Evolutionary conservation across 1,140 invertebrate genomes (phyloP), one percentile per base, ranked within the genome.

Genomic region (Brachionus rotundiformis): DNA sequence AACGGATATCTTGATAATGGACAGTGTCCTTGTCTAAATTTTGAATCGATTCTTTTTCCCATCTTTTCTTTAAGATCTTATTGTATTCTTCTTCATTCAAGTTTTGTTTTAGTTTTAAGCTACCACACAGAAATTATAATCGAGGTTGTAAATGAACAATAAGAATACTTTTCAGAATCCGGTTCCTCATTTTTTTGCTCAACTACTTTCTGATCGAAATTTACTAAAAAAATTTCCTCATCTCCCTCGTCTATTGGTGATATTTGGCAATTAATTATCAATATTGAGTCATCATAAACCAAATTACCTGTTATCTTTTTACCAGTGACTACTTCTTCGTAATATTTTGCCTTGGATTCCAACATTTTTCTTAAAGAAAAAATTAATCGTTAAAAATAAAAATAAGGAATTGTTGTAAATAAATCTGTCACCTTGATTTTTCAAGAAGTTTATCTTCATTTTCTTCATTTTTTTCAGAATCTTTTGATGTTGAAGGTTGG

Each of bases 1-100:
- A 79, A n/a, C 59, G 27, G 13, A 79, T 79, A 31, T 79, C 76
- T 39, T 79, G 76, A 79, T 79, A 79, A 63, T 79, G 76, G 1
- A 79, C 59, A 8, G 44, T 39, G 29, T 39, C 44, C 59, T 79
- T 79, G 23, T 79, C 76, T 36, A 79, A 54, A 25, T 79, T 79
- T 59, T 79, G 31, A 2, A 19, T 29, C 29, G 29, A 39, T 31
- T 79, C 76, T 61, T 54, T 25, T 79, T 79, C 47, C 76, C 76
- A 79, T 59, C 59, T 79, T 29, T 79, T 25, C 19, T 79, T 79
- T 6, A 54, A n/a, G 2, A 13, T 31, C n/a, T 59, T 54, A 39
- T 79, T 79, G 25, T 59, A 79, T 33, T 59, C 47, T 25, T 79
- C 59, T 79, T 79, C 76, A 31, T 79, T 23, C 1, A 79, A 36